Conservation (phyloP, 2,888 invertebrate genomes). For the Piscicola geometra region DNA sequence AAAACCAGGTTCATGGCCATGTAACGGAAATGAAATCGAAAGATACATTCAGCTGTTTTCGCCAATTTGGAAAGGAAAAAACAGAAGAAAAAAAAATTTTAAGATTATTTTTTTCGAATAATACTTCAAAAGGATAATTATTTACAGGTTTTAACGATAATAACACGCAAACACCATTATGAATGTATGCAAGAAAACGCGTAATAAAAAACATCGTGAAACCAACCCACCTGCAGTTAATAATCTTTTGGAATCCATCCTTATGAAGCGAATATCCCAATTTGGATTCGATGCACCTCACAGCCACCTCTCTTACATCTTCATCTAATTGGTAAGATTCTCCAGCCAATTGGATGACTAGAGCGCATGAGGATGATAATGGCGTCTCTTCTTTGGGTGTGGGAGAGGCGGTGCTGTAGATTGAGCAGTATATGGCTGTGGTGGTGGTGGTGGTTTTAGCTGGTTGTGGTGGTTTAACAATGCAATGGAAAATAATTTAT, state of each 20-base stretch:
- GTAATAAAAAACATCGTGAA: conserved; percentile 17
- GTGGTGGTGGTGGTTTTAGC: too few relatives aligned
- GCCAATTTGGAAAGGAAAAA: too few relatives aligned
- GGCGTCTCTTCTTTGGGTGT: too few relatives aligned
- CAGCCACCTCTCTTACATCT: not conserved
- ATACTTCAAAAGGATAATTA: too few relatives aligned
- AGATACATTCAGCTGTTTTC: too few relatives aligned
- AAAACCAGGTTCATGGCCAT: too few relatives aligned
- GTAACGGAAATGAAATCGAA: too few relatives aligned
- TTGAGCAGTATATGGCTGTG: too few relatives aligned
- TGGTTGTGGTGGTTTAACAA: too few relatives aligned
- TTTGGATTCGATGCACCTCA: not conserved
- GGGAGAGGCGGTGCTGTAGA: too few relatives aligned
- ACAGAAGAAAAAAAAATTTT: conserved; percentile 4
- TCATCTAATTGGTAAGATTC: not conserved
- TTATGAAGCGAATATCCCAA: conserved; percentile 13
- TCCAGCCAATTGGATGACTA: conserved; percentile 2
- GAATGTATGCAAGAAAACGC: not conserved
- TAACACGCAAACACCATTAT: not conserved
- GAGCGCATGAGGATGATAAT: conserved; percentile 2
- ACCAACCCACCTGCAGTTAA: conserved; percentile 17
- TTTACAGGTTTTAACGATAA: not conserved
- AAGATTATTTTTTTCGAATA: too few relatives aligned
- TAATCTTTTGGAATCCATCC: conserved; percentile 14
- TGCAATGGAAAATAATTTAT: too few relatives aligned